Base-by-base conservation (phyloP, 2,797 vertebrate genomes). In the Lithobates pipiens region DNA sequence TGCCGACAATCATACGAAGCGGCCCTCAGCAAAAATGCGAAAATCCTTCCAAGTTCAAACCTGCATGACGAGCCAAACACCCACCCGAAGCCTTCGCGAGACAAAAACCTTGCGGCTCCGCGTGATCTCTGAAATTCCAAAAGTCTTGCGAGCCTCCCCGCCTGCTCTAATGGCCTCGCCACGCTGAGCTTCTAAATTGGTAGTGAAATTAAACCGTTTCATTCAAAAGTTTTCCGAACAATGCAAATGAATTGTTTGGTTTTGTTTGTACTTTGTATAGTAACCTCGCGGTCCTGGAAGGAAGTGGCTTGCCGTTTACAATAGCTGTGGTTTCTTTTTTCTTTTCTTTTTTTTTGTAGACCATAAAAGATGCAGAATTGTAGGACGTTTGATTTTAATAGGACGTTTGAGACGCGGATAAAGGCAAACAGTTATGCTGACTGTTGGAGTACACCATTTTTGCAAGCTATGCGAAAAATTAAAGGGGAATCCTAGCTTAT, bases 131-230 rank as follows among this genome's bases (percentile, higher is more conserved):
- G 80, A 63, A 73, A 25, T 73, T 74, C 71, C 34, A 63, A 80
- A 81, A 76, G 75, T 46, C 76, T 78, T 46, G 8, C 4, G 23
- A 34, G 83, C 54, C 11, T 67, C 27, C 68, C 75, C 54, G 46
- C 29, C 74, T 77, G 82, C 63, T 70, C 21, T 85, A 85, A 85
- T 73, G 39, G 83, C 27, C 69, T 18, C 27, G 25, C 57, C 68
- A 23, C 0, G 75, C 85, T 82, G 85, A 86, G 80, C 57, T 54
- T 10, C 69, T 83, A 65, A 42, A 78, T 85, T 65, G 75, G 68
- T 78, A 54, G 76, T 67, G 71, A 86, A 78, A 83, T 86, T 29
- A 83, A 79, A 83, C 69, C 76, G 25, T 71, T 83, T 79, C 46
- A 83, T 83, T 79, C 80, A 77, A 79, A 79, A 77, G 81, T 74